phyloP scores from a whole-genome alignment of 1,140 invertebrate species.

The Ctenoplectra terminalis region DNA sequence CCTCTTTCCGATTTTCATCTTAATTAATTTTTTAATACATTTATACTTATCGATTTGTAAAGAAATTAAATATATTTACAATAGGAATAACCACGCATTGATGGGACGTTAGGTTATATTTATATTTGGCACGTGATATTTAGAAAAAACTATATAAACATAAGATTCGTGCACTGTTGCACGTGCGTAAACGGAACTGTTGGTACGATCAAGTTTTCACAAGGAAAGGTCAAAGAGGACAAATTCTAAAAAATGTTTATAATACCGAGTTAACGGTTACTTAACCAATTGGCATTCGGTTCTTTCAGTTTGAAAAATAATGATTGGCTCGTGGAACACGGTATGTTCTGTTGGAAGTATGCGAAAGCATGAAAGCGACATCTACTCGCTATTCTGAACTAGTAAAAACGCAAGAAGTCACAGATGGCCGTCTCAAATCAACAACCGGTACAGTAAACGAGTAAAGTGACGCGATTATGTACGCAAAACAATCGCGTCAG shows the following conservation, averaged over 20 bases:
- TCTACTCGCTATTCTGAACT: not conserved
- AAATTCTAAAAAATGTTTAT: not conserved
- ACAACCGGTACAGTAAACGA: constrained; percentile 49
- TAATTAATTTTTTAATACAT: not conserved
- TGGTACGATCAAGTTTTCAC: not conserved
- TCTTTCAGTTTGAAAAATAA: not conserved
- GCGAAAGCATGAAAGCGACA: constrained; percentile 11
- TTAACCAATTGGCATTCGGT: constrained; percentile 15
- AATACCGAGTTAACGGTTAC: too few species aligned
- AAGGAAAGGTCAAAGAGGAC: constrained; percentile 27
- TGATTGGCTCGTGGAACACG: constrained; percentile 34
- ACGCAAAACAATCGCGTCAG: constrained; percentile 52
- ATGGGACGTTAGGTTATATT: constrained; percentile 25
- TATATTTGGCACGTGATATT: not conserved
- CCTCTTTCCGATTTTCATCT: not conserved
- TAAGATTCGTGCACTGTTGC: constrained; percentile 12
- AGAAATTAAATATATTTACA: not conserved
- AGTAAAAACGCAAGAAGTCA: constrained; percentile 23
- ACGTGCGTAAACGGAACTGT: not conserved
- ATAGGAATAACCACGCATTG: not conserved
- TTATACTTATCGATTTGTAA: not conserved
- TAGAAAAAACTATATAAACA: constrained; percentile 3
- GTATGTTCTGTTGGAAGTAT: not conserved
- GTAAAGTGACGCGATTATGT: constrained; percentile 53
- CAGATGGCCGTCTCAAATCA: constrained; percentile 54